Evolutionary conservation across 2,113 vertebrate genomes (phyloP), one percentile per base, ranked within the genome.

Genomic region (Columba janthina): DNA sequence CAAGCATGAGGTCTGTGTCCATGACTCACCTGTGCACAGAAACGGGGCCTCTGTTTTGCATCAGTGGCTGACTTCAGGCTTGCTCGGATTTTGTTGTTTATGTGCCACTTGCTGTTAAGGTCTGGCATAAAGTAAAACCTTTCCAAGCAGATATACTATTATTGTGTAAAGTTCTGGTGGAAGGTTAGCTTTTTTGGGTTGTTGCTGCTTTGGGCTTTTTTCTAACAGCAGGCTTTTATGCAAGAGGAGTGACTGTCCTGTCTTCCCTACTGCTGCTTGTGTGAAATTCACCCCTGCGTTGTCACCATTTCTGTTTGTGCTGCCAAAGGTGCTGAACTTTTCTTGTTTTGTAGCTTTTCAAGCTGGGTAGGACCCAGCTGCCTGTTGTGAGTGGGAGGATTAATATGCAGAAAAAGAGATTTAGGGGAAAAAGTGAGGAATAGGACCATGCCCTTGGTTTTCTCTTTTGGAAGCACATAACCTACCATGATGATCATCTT

Each of bases 271-370:
- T 72, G 80, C 34, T 60, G 62, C 24, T 57, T 57, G n/a, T 40
- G 21, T 4, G 2, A 56, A 84, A 65, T 84, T 62, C n/a, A 31
- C 24, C 10, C 34, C 32, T 0, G 2, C 0, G 0, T 36, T 77
- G 64, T 42, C 51, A 34, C 18, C 1, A 0, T 70, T 80, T 34
- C 60, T 40, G 31, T 46, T 15, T 0, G 0, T 14, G 13, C 40
- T 89, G 44, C 40, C 76, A 19, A 38, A 77, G 46, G n/a, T 77
- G 40, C 38, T 69, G 38, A 34, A 51, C 25, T 89, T 57, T 83
- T 61, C 44, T 60, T 50, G 21, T 36, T 83, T 75, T 58, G 19
- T 8, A 57, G 36, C 28, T 62, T 10, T 78, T 72, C 0, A 17
- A 10, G 2, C 4, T 36, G 38, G 6, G 8, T 83, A 11, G 26